Base-by-base conservation (phyloP, 2,113 vertebrate species). In the Hemiprocne comata region DNA sequence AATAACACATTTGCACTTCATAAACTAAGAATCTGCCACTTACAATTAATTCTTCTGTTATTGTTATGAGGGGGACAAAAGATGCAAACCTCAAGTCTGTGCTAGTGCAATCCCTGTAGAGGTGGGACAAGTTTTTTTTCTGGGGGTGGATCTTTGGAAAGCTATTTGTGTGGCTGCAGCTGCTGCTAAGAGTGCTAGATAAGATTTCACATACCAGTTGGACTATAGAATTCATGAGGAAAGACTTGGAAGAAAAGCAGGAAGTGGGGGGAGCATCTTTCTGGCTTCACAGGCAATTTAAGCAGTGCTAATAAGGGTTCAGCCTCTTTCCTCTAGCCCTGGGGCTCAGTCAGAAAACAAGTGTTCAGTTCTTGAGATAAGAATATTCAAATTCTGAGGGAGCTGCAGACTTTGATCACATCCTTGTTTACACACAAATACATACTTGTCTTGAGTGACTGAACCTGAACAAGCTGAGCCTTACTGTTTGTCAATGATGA, bases 11-110 rank as follows among this genome's bases (percentile, higher is more conserved):
- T 84, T 79, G 36, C 60, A 92, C 46, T 92, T 86, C 88, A 77
- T 95, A 93, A 93, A 92, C 58, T 23, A 20, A 94, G 74, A 89
- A 95, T 79, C 94, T 95, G 91, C 28, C 40, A 78, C 66, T 76
- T 82, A 72, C 15, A 79, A 89, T 95, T 93, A 94, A 64, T 34
- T 77, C 26, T 64, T 51, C 20, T 74, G 95, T 93, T 77, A 88
- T 48, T 89, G 72, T 89, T 95, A 83, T 21, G 46, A 28, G 36
- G 34, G 42, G 28, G 65, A 90, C 64, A 92, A 73, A 85, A 93
- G 51, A 78, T 7, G 7, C 13, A 86, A 92, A 74, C 25, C 36
- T 76, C 58, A 60, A 83, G 95, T 70, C 21, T 25, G 33, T 51
- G 6, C 36, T 57, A 25, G 75, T 24, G 58, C 40, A 77, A 83